Conservation (phyloP, 2,888 invertebrate genomes). For the Calephelis perditalis region DNA sequence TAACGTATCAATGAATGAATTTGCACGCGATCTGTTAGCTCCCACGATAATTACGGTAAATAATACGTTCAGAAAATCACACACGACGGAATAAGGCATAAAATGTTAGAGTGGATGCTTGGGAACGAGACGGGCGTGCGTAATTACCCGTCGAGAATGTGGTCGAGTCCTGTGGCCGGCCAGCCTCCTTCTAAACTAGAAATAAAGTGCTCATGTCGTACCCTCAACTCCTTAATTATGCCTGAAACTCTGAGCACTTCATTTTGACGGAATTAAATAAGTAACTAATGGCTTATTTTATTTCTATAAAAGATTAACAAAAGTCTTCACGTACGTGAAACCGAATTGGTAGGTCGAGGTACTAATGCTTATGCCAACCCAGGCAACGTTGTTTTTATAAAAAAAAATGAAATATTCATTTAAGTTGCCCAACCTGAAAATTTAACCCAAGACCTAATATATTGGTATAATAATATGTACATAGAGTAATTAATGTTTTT, state of each 20-base stretch:
- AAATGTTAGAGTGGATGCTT: constrained; percentile 66
- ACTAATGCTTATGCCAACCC: too few species aligned
- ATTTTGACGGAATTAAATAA: constrained; percentile 45
- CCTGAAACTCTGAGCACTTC: constrained; percentile 50
- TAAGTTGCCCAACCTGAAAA: too few species aligned
- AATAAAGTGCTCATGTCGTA: constrained; percentile 61
- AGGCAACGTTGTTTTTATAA: too few species aligned
- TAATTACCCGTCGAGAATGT: constrained; percentile 74
- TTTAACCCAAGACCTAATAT: too few species aligned
- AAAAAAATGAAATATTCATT: too few species aligned
- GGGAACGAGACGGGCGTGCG: constrained; percentile 66
- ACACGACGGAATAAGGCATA: constrained; percentile 70
- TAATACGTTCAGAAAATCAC: constrained; percentile 69
- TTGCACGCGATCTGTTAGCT: constrained; percentile 29
- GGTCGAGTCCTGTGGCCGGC: constrained; percentile 61
- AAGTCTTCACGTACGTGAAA: too few species aligned
- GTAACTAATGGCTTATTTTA: constrained; percentile 15
- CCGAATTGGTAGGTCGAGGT: too few species aligned
- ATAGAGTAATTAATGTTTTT: too few species aligned
- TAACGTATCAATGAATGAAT: constrained; percentile 2
- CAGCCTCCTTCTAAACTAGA: constrained; percentile 62
- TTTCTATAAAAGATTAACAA: not conserved
- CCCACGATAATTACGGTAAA: constrained; percentile 69
- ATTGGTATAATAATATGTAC: too few species aligned
- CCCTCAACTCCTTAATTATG: constrained; percentile 67